Conservation (phyloP, 2,888 invertebrate species). For the Blomia tropicalis region DNA sequence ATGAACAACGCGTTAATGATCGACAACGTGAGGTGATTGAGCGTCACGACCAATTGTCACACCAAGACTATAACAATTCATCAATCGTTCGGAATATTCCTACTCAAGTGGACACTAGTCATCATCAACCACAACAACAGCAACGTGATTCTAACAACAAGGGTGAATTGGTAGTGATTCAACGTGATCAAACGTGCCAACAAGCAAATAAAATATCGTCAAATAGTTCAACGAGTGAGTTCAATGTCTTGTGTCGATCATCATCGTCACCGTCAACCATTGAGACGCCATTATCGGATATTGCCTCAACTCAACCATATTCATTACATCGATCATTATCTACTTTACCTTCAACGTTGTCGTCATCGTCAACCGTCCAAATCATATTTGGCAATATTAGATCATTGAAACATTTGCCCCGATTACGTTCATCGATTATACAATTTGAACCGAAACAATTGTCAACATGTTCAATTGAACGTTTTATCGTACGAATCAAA, state of each 20-base stretch:
- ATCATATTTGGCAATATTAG: background rate
- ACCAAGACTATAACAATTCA: background rate
- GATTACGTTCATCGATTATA: conserved; percentile 4
- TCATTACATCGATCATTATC: background rate
- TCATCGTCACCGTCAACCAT: background rate
- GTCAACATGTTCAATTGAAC: background rate
- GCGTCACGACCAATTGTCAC: background rate
- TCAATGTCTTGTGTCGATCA: background rate
- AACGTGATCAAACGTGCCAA: no score
- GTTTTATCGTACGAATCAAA: conserved; percentile 5
- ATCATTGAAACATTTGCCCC: background rate
- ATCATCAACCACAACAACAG: background rate
- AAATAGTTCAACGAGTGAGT: no score
- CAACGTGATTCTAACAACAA: background rate
- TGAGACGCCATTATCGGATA: background rate
- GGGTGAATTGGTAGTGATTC: no score
- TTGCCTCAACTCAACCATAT: background rate
- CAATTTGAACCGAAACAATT: background rate
- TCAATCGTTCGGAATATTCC: no score
- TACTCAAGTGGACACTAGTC: background rate
- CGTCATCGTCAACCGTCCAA: background rate
- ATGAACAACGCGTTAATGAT: background rate
- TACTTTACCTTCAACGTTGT: background rate
- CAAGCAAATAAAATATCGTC: no score
- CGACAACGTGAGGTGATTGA: background rate